Evolutionary conservation across 2,888 invertebrate genomes (phyloP).

Genomic region (Clistopyga incitator): DNA sequence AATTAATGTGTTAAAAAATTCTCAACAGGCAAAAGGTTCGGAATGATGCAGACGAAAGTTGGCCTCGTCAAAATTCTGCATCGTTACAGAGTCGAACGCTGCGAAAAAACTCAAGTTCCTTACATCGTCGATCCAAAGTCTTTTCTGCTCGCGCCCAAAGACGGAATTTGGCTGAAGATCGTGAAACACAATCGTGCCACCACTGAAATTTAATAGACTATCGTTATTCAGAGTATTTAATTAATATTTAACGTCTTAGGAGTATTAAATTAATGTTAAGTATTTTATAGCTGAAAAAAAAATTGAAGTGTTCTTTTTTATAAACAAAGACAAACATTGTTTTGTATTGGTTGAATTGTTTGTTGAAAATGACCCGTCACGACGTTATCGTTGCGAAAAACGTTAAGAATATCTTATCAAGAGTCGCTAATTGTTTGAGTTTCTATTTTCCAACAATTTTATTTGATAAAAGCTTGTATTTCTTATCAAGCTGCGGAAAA

Average conservation of each 20-base stretch:
- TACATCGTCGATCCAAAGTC: conserved; percentile 71
- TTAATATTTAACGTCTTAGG: too few relatives aligned
- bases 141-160: conserved; percentile 74
- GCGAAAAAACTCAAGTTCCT: conserved; percentile 76
- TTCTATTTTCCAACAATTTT: too few relatives aligned
- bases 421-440: too few relatives aligned
- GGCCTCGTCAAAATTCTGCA: conserved; percentile 79
- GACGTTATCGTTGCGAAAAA: too few relatives aligned
- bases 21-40: conserved; percentile 76
- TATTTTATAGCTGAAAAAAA: too few relatives aligned
- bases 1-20: neutral
- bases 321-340: neutral
- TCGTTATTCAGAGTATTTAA: neutral
- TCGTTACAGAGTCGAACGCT: conserved; percentile 79
- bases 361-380: too few relatives aligned
- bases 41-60: conserved; percentile 80
- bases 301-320: too few relatives aligned
- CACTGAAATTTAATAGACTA: conserved; percentile 8
- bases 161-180: conserved; percentile 78
- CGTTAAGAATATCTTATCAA: too few relatives aligned
- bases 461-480: too few relatives aligned
- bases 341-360: too few relatives aligned
- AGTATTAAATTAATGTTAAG: too few relatives aligned
- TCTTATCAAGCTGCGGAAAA: too few relatives aligned
- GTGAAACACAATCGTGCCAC: conserved; percentile 63